These are phyloP conservation scores for Butorides virescens DNA, from an alignment of 2,113 vertebrate species.

Conservation along the genomic window DNA sequence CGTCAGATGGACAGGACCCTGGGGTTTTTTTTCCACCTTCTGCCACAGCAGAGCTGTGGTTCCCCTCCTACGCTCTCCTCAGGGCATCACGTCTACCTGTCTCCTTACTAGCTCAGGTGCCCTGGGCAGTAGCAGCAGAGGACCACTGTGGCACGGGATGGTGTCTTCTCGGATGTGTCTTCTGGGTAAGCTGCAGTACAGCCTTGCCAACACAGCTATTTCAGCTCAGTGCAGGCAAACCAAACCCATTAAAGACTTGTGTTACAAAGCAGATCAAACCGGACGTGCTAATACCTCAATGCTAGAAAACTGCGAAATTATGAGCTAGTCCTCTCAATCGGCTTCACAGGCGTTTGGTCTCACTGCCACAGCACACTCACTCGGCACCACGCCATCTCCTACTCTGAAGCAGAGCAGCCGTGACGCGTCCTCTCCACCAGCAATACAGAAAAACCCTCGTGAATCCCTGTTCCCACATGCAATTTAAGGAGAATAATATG, in stretches of 20 bases:
- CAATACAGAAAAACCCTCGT: background rate
- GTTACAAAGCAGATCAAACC: background rate
- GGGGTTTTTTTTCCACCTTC: background rate
- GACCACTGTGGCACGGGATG: background rate
- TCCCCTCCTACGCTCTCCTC: background rate
- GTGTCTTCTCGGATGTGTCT: background rate
- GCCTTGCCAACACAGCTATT: background rate
- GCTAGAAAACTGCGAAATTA: background rate
- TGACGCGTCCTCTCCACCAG: background rate
- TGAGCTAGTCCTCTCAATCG: background rate
- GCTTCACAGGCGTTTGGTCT: background rate
- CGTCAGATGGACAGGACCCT: background rate
- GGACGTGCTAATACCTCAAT: background rate
- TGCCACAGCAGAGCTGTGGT: background rate
- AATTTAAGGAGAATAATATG: background rate
- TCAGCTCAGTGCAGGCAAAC: background rate
- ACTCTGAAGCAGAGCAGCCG: background rate
- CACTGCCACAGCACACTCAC: background rate
- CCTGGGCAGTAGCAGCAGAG: background rate
- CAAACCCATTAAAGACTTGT: background rate
- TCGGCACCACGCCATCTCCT: background rate
- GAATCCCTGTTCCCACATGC: background rate
- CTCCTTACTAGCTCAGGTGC: background rate
- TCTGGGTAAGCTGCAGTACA: background rate
- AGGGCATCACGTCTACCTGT: rapidly evolving